Percentiles rank a stretch among this genome's conserved stretches.
Conservation (phyloP, 2,888 invertebrate species). For the Cataglyphis cursor region DNA sequence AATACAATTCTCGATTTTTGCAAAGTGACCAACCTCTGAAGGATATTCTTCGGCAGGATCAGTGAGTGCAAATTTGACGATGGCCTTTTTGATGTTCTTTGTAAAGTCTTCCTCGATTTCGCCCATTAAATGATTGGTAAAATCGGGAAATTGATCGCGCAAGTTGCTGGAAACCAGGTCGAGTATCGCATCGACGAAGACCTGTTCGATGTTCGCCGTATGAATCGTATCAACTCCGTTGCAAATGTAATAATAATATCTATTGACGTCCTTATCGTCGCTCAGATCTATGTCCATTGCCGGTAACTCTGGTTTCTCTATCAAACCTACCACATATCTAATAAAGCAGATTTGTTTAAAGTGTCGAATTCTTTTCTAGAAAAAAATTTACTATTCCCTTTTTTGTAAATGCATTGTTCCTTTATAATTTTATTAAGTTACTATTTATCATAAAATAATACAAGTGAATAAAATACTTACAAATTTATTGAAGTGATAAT, state of each 20-base stretch:
- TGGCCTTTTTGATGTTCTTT: slow-evolving; percentile 95
- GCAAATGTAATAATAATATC: slow-evolving; percentile 96
- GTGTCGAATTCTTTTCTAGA: slow-evolving; percentile 51
- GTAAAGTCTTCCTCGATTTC: slow-evolving; percentile 96
- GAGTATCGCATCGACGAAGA: slow-evolving; percentile 90
- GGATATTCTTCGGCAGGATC: slow-evolving; percentile 85
- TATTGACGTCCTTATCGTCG: slow-evolving; percentile 90
- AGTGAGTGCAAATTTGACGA: slow-evolving; percentile 95
- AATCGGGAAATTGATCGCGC: slow-evolving; percentile 88
- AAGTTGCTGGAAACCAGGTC: slow-evolving; percentile 89
- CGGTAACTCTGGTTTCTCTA: slow-evolving; percentile 89
- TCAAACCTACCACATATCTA: slow-evolving; percentile 92
- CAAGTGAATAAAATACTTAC: not conserved
- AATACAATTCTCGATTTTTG: not conserved
- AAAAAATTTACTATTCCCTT: slow-evolving; percentile 86
- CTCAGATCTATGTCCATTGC: slow-evolving; percentile 86
- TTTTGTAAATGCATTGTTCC: not conserved
- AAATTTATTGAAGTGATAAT: not conserved
- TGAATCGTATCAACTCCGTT: slow-evolving; percentile 97
- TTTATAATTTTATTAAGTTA: slow-evolving; percentile 7
- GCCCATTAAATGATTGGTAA: slow-evolving; percentile 89
- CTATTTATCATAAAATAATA: not conserved
- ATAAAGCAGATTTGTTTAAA: slow-evolving; percentile 69
- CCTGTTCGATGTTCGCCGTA: slow-evolving; percentile 93
- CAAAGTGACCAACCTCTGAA: slow-evolving; percentile 49